Conservation (phyloP, 2,113 vertebrate species). For the Callaeas wilsoni region DNA sequence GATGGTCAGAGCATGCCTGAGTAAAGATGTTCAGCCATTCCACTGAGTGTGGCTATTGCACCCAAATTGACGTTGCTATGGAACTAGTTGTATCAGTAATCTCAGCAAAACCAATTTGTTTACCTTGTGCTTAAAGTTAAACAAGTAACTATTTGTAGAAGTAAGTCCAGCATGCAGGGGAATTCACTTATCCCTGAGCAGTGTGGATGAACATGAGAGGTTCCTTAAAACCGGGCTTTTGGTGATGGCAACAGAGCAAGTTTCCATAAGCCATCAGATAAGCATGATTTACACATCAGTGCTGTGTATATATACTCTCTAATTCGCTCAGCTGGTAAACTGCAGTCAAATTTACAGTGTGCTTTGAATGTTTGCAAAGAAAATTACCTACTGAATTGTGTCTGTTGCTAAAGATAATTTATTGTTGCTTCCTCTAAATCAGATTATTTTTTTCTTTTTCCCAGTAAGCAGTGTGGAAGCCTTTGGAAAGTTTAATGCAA, state of each 20-base stretch:
- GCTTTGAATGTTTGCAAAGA: neutral
- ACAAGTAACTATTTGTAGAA: neutral
- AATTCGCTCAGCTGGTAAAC: neutral
- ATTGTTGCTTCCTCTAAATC: neutral
- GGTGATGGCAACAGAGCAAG: neutral
- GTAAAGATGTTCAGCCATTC: neutral
- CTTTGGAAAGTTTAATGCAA: neutral
- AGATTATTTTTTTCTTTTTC: neutral
- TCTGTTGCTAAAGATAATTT: neutral
- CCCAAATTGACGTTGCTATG: neutral
- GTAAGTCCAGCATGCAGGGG: neutral
- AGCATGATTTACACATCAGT: neutral
- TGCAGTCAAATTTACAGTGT: neutral
- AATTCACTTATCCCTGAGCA: neutral
- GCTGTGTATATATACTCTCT: neutral
- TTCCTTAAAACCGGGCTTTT: neutral
- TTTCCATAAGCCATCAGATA: neutral
- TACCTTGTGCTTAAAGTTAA: neutral
- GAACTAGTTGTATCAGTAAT: neutral
- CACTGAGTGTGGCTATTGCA: neutral
- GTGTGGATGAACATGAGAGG: neutral
- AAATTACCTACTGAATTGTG: neutral
- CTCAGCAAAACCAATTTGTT: neutral
- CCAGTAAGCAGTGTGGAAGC: neutral
- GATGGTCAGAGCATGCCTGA: neutral